Evolutionary conservation across 1,140 invertebrate species (phyloP).

Genomic region (Drosophila gunungcola): DNA sequence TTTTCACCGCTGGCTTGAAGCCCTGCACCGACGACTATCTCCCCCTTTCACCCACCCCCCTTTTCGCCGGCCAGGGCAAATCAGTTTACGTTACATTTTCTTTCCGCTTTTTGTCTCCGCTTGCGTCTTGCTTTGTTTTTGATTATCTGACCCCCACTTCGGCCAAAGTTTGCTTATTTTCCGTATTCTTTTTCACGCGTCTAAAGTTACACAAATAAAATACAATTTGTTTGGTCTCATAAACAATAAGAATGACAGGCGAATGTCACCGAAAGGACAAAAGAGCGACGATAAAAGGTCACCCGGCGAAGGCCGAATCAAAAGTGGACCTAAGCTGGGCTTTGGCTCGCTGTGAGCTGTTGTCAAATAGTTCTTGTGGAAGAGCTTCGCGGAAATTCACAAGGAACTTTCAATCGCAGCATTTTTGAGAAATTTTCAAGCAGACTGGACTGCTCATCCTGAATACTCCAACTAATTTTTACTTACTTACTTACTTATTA

Average conservation of each 20-base stretch:
- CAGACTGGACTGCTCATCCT: too few species aligned
- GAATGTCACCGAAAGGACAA: background rate
- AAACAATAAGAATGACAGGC: conserved; percentile 49
- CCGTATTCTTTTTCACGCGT: conserved; percentile 37
- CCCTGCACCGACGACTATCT: background rate
- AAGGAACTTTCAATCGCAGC: background rate
- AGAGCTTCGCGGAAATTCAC: background rate
- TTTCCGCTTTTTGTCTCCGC: conserved; percentile 26
- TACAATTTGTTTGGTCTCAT: conserved; percentile 50
- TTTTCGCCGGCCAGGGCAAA: conserved; percentile 17
- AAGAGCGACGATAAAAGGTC: background rate
- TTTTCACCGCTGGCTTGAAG: conserved; percentile 38
- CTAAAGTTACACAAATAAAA: conserved; percentile 55
- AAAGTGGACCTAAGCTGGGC: conserved; percentile 27
- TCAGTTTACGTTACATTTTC: conserved; percentile 51
- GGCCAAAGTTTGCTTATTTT: conserved; percentile 23
- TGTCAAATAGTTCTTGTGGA: conserved; percentile 28
- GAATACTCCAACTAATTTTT: too few species aligned
- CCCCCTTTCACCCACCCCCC: background rate
- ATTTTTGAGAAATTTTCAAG: too few species aligned
- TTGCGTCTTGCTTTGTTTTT: background rate
- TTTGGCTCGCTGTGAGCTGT: conserved; percentile 11
- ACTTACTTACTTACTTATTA: too few species aligned
- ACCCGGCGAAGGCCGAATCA: background rate
- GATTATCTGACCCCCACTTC: conserved; percentile 3